These are phyloP conservation scores for Trissoscelio sp. DNA, from an alignment of 2,888 invertebrate species.

Conservation along the genomic window DNA sequence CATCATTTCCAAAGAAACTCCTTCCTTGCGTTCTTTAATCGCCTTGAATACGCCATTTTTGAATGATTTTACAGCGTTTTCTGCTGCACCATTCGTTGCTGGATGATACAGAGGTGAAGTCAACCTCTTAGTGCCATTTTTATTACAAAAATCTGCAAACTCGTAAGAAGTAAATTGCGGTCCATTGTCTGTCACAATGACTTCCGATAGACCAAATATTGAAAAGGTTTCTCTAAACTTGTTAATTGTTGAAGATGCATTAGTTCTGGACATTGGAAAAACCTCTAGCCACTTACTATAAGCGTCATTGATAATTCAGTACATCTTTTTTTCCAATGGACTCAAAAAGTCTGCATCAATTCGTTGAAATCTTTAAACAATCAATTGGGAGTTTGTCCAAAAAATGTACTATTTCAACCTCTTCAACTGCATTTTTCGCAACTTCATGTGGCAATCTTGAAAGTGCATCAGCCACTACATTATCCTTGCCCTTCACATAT, in stretches of 20 bases:
- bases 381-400: constrained; percentile 43
- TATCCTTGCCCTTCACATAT: background rate
- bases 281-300: constrained; percentile 70
- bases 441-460: constrained; percentile 5
- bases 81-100: constrained; percentile 44
- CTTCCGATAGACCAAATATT: constrained; percentile 57
- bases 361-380: constrained; percentile 27
- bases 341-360: constrained; percentile 68
- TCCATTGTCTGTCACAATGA: constrained; percentile 68
- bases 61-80: constrained; percentile 44
- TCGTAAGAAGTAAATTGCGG: constrained; percentile 52
- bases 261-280: constrained; percentile 41
- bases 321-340: constrained; percentile 45
- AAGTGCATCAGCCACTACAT: background rate
- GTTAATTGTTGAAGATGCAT: constrained; percentile 44
- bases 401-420: background rate
- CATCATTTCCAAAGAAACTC: background rate
- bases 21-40: background rate
- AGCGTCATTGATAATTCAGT: constrained; percentile 66
- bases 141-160: constrained; percentile 39
- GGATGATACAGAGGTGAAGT: constrained; percentile 53
- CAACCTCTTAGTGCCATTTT: constrained; percentile 8
- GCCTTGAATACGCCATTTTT: background rate
- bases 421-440: too few relatives aligned
- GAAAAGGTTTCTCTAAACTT: constrained; percentile 56